Evolutionary conservation across 2,113 vertebrate species (phyloP).

Genomic region (Pholis gunnellus): DNA sequence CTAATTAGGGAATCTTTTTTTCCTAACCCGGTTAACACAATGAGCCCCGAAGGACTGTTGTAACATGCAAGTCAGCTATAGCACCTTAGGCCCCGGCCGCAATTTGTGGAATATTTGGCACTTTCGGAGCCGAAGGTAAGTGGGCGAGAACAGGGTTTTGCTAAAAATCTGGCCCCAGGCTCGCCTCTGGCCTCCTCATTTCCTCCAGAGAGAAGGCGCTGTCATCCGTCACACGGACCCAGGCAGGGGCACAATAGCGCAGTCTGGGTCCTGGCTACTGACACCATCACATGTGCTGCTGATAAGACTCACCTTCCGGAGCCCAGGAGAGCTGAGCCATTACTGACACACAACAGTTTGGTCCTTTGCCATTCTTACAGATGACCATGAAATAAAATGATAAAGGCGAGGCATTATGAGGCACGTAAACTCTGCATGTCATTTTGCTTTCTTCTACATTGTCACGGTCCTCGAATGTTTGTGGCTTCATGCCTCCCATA

Average conservation of each 20-base stretch:
- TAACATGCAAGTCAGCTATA: not conserved
- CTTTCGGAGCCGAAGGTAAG: conserved; percentile 34
- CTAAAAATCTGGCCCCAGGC: conserved; percentile 61
- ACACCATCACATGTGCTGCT: conserved; percentile 80
- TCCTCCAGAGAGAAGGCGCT: conserved; percentile 80
- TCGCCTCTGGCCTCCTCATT: conserved; percentile 80
- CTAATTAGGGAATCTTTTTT: conserved; percentile 35
- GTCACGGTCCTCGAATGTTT: conserved; percentile 32
- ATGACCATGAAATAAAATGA: conserved; percentile 60
- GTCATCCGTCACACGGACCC: conserved; percentile 83
- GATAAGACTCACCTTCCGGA: conserved; percentile 86
- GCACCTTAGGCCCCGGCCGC: conserved; percentile 4
- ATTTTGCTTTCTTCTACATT: conserved; percentile 10
- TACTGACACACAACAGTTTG: conserved; percentile 73
- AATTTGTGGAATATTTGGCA: conserved; percentile 25
- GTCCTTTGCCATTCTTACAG: conserved; percentile 60
- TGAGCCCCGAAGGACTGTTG: conserved; percentile 28
- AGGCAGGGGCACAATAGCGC: conserved; percentile 85
- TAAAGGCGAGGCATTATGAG: conserved; percentile 50
- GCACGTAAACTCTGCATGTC: conserved; percentile 5
- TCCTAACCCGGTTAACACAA: conserved; percentile 40
- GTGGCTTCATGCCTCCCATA: conserved; percentile 4
- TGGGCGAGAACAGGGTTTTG: conserved; percentile 59
- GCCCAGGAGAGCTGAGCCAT: conserved; percentile 70
- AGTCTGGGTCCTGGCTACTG: conserved; percentile 78